A percentile compares a stretch with the other conserved stretches of the same genome.
phyloP scores from a whole-genome alignment of 2,113 vertebrate species.

The Psettodes erumei region DNA sequence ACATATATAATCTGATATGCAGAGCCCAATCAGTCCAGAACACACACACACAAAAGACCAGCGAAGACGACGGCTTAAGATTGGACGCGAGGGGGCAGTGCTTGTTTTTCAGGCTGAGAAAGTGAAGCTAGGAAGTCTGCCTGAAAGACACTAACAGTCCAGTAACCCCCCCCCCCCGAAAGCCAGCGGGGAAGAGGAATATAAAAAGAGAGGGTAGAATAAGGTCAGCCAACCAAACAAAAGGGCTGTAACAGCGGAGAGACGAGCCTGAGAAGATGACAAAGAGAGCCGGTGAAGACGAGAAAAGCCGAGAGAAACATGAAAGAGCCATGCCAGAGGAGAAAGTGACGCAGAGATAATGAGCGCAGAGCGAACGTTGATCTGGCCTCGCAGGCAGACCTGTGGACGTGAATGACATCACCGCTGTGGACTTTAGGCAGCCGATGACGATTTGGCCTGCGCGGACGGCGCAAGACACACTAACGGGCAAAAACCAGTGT shows the following conservation, averaged over 20 bases:
- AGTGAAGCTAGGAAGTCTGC: not conserved
- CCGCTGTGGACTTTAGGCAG: slow-evolving; percentile 18
- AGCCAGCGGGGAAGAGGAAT: slow-evolving; percentile 17
- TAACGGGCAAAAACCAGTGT: not conserved
- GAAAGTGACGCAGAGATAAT: slow-evolving; percentile 37
- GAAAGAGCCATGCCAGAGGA: slow-evolving; percentile 4
- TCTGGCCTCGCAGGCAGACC: slow-evolving; percentile 40
- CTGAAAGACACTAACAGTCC: slow-evolving; percentile 21
- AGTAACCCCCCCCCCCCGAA: not conserved
- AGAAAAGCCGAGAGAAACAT: slow-evolving; percentile 20
- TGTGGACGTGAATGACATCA: slow-evolving; percentile 48
- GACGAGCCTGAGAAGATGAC: slow-evolving; percentile 17
- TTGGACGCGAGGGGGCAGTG: not conserved
- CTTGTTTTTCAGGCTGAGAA: slow-evolving; percentile 10
- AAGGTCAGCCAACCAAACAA: slow-evolving; percentile 41
- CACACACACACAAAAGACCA: not conserved
- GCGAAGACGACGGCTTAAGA: not conserved
- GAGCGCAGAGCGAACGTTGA: slow-evolving; percentile 33
- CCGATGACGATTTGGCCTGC: slow-evolving; percentile 1
- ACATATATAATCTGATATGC: slow-evolving; percentile 58
- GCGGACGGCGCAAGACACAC: not conserved
- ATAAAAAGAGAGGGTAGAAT: slow-evolving; percentile 27
- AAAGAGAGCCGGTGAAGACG: slow-evolving; percentile 9
- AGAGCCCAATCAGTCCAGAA: slow-evolving; percentile 39
- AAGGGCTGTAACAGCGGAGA: not conserved